Base-by-base conservation (phyloP, 2,888 invertebrate genomes). In the Augiades crinisus region DNA sequence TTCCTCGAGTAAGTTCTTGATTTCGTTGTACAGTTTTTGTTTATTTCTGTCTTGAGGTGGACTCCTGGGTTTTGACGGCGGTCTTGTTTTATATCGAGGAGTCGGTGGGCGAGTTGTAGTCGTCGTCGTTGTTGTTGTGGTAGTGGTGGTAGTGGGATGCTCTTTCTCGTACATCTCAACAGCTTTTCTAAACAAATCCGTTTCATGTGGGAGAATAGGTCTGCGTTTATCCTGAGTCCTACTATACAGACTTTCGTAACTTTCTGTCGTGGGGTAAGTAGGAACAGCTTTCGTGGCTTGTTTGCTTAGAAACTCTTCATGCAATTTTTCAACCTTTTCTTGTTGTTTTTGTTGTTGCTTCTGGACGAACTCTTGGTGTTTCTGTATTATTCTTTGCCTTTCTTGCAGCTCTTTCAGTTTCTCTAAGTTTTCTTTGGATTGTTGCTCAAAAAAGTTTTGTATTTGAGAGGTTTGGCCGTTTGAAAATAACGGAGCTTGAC, bases 341-440 rank as follows among this genome's bases (percentile, higher is more conserved):
- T 95, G 93, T 34, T 94, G 93, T 62, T 94, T 94, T 61, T 95
- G 92, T 62, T 95, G 95, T 65, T 95, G 95, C 66, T 94, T 95
- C 64, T 95, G 95, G 3, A 94, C 92, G 61, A 95, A 93, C 60
- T 95, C 92, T 63, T 95, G 95, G 60, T 94, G 94, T 65, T 94
- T 94, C 61, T 94, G 93, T 54, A 94, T 94, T 3, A 94, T 91
- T 57, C 93, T 91, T 63, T 94, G 93, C 60, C 94, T 92, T 59
- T 95, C 94, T 61, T 93, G 91, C 38, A 94, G 91, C 61, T 95
- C 94, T 60, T 93, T 92, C 1, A 93, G 71, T 52, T 91, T 86
- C 65, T 93, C 92, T 40, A 90, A 68, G 59, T 90, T 90, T 58
- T 93, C 90, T 64, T 94, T 91, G n/a, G 92, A 89, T 61, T 92